phyloP scores from a whole-genome alignment of 1,140 invertebrate genomes.

The Mercenaria mercenaria region DNA sequence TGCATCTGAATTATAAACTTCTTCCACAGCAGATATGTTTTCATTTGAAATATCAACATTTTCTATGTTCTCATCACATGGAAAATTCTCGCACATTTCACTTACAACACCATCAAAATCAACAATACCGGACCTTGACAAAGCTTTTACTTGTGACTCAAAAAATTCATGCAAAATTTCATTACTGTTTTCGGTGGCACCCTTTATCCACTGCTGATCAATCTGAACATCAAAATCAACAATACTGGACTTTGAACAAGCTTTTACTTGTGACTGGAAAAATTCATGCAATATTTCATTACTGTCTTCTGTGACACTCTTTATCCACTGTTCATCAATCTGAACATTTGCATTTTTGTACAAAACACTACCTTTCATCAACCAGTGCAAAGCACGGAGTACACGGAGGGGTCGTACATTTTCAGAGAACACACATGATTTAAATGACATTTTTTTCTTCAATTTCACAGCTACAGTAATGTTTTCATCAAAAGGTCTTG shows the following conservation, averaged over 20 bases:
- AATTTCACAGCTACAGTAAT: slow-evolving; percentile 51
- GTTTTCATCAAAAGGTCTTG: slow-evolving; percentile 49
- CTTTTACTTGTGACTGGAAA: no score
- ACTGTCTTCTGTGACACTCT: not conserved
- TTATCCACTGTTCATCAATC: slow-evolving; percentile 37
- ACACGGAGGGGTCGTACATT: slow-evolving; percentile 42
- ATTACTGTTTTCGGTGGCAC: no score
- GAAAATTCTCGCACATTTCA: no score
- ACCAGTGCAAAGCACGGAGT: slow-evolving; percentile 28
- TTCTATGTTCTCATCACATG: no score
- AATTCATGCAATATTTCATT: slow-evolving; percentile 19
- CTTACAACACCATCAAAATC: slow-evolving; percentile 31
- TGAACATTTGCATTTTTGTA: slow-evolving; percentile 49
- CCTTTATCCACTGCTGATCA: slow-evolving; percentile 4
- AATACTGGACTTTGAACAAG: no score
- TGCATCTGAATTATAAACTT: no score
- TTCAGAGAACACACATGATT: slow-evolving; percentile 33
- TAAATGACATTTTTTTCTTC: slow-evolving; percentile 52
- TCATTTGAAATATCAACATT: no score
- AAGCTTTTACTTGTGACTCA: no score
- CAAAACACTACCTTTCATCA: slow-evolving; percentile 13
- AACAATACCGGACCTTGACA: no score
- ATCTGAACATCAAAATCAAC: no score
- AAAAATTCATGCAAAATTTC: no score
- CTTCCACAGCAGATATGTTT: no score